Evolutionary conservation across 2,113 vertebrate genomes (phyloP).

Genomic region (Mandrillus leucophaeus): DNA sequence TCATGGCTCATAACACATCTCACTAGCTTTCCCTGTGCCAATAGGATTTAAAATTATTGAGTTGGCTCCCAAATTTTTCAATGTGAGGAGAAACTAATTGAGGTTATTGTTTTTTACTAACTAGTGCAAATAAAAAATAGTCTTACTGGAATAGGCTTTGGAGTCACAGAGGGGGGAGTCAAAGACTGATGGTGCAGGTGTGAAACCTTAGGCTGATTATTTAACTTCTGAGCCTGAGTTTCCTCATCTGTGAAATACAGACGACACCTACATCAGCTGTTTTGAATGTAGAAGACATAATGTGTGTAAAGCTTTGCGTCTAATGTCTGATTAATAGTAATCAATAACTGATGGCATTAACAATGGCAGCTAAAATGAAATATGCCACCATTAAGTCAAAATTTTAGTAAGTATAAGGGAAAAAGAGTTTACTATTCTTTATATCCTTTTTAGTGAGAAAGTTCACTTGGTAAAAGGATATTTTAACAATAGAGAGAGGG

Average conservation of each 20-base stretch:
- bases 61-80: slow-evolving; percentile 31
- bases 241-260: slow-evolving; percentile 9
- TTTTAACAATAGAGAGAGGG: not conserved
- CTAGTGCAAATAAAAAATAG: not conserved
- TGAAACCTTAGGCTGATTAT: slow-evolving; percentile 6
- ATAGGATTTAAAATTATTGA: slow-evolving; percentile 8
- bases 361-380: slow-evolving; percentile 36
- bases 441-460: not conserved
- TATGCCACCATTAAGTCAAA: not conserved
- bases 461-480: not conserved
- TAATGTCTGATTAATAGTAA: not conserved
- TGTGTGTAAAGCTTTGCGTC: not conserved
- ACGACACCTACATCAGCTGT: not conserved
- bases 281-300: not conserved
- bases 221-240: slow-evolving; percentile 5
- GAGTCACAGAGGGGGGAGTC: not conserved
- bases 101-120: not conserved
- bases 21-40: slow-evolving; percentile 27
- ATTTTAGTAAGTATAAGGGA: not conserved
- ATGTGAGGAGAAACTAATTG: not conserved
- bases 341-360: not conserved
- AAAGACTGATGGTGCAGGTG: not conserved
- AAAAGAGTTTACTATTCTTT: slow-evolving; percentile 2
- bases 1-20: slow-evolving; percentile 61
- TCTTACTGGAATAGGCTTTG: slow-evolving; percentile 17